These are phyloP conservation scores for Calliopsis andreniformis DNA, from an alignment of 1,140 invertebrate genomes.

Conservation along the genomic window DNA sequence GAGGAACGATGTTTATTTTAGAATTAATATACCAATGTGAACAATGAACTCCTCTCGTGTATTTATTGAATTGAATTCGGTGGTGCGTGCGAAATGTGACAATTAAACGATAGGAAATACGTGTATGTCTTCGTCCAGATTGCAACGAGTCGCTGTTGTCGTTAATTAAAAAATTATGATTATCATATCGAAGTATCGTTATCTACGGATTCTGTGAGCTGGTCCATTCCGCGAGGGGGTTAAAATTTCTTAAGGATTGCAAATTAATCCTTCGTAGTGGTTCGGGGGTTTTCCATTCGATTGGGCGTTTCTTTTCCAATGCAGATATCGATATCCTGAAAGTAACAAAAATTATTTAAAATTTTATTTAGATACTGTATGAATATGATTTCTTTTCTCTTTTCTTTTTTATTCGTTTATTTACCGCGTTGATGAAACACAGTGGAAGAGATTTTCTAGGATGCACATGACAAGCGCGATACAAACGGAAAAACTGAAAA, in stretches of 20 bases:
- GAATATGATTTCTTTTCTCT: no score
- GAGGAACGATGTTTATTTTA: neutral
- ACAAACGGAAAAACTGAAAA: constrained; percentile 21
- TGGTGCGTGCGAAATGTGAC: no score
- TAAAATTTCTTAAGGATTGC: neutral
- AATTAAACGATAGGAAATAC: no score
- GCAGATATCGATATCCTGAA: neutral
- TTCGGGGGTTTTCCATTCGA: neutral
- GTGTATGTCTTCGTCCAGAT: no score
- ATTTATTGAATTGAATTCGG: no score
- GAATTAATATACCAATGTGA: neutral
- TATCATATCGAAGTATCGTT: neutral
- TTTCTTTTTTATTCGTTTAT: neutral
- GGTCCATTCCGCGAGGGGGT: neutral
- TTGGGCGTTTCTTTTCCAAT: neutral
- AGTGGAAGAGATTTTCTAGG: constrained; percentile 43
- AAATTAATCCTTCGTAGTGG: neutral
- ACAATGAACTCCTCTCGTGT: neutral
- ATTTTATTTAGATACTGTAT: no score
- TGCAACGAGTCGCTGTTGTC: no score
- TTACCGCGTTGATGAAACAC: constrained; percentile 20
- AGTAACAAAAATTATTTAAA: no score
- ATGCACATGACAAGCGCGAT: constrained; percentile 51
- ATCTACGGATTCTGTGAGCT: neutral
- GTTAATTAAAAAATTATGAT: neutral